A percentile compares a stretch with the other conserved stretches of the same genome.
Evolutionary conservation across 2,113 vertebrate genomes (phyloP).

Genomic region (Cathartes aura): DNA sequence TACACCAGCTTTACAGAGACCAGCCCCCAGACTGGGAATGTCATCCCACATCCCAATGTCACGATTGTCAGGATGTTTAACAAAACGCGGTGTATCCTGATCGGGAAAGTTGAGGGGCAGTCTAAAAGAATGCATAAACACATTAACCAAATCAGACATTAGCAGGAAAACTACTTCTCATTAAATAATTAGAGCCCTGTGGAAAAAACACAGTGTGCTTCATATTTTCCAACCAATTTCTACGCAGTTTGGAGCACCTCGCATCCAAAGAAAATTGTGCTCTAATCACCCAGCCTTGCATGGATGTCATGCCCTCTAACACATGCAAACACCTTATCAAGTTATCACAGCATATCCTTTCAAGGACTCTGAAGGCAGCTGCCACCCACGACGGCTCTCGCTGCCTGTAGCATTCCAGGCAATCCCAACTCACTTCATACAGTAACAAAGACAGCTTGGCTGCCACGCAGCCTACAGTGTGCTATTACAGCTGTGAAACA

Average conservation of each 20-base stretch:
- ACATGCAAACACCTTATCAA: slow-evolving; percentile 56
- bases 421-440: slow-evolving; percentile 58
- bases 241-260: neutral
- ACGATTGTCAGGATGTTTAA: neutral
- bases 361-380: slow-evolving; percentile 69
- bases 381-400: slow-evolving; percentile 56
- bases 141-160: neutral
- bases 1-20: neutral
- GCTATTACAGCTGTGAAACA: slow-evolving; percentile 78
- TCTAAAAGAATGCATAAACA: neutral
- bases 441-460: slow-evolving; percentile 68
- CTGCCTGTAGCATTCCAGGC: slow-evolving; percentile 60
- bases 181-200: neutral
- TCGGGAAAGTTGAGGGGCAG: neutral
- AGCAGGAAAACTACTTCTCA: neutral
- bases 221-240: neutral
- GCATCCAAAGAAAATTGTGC: neutral
- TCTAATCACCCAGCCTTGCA: neutral
- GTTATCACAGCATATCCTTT: slow-evolving; percentile 58
- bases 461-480: slow-evolving; percentile 16
- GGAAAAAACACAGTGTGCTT: neutral
- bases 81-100: neutral
- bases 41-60: neutral
- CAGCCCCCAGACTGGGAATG: neutral
- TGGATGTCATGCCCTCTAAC: slow-evolving; percentile 30